Evolutionary conservation across 2,797 vertebrate species (phyloP), one percentile per base, ranked within the genome.

Genomic region (Basileuterus tristriatus): DNA sequence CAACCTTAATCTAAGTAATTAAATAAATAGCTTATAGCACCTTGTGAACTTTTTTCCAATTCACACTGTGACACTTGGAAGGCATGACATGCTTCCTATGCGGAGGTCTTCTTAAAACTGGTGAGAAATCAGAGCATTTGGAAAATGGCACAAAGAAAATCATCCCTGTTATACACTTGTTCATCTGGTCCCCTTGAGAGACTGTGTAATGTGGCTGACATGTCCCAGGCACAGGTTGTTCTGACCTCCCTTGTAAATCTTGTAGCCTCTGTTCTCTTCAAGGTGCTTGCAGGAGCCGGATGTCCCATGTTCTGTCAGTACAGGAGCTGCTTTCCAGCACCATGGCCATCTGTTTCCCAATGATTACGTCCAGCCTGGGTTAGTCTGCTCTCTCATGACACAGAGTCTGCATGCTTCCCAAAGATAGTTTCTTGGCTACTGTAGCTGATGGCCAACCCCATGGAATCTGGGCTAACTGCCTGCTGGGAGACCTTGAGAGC

Each of bases 321-420:
- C 72, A 70, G 0, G 52, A 72, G 41, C 77, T 93, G 43, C 81
- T 83, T 69, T 76, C 64, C 68, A 19, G n/a, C 58, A 50, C 44
- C 27, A 6, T 6, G 32, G 32, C 89, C 94, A 94, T 94, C 89
- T 96, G 89, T 94, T 91, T 95, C 68, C 64, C 90, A 70, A 79
- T 34, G 30, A 67, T 74, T 79, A 29, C 36, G 70, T 69, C 80
- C 74, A 91, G 47, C 52, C 70, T 19, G 37, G 84, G 79, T 88
- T 86, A 94, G 85, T 86, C 93, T 94, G 85, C 70, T 90, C 83
- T 84, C 53, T 56, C 89, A 77, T 2, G 4, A 47, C 55, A 77
- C 37, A 53, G 60, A 89, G 60, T 24, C 19, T 47, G 46, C 39
- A 47, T 43, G 27, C 19, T 89, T 84, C 43, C 49, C 36, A 32